phyloP scores from a whole-genome alignment of 2,113 vertebrate genomes.

The Apaloderma vittatum region DNA sequence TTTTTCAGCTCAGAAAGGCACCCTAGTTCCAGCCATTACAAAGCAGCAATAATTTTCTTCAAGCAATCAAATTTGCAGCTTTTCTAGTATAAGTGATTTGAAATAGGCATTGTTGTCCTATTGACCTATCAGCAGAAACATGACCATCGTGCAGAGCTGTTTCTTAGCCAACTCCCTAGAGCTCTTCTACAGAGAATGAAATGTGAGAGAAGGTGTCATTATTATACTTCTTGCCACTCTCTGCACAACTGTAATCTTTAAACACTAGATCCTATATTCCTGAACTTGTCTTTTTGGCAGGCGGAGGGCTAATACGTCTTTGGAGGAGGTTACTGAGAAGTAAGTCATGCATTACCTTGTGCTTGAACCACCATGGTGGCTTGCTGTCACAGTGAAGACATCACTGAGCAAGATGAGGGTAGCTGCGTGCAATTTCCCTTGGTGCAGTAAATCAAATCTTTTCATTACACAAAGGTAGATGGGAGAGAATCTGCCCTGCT shows the following conservation, averaged over 20 bases:
- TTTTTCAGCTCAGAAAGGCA: background rate
- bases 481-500: background rate
- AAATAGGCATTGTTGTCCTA: background rate
- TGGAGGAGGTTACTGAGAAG: constrained; percentile 9
- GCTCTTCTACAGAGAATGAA: background rate
- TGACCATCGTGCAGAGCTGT: background rate
- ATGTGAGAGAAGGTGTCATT: constrained; percentile 3
- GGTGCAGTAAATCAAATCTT: constrained; percentile 19
- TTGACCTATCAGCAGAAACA: constrained; percentile 9
- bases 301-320: constrained; percentile 16
- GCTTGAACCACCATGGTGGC: background rate
- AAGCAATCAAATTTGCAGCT: constrained; percentile 4
- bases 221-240: background rate
- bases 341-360: background rate
- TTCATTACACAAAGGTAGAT: background rate
- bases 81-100: constrained; percentile 6
- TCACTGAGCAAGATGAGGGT: background rate
- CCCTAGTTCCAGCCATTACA: background rate
- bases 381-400: background rate
- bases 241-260: background rate
- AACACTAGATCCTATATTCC: background rate
- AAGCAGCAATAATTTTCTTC: background rate
- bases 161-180: background rate
- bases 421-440: constrained; percentile 1
- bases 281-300: constrained; percentile 9